Evolutionary conservation across 2,113 vertebrate species (phyloP), one percentile per base, ranked within the genome.

Genomic region (Bos javanicus): DNA sequence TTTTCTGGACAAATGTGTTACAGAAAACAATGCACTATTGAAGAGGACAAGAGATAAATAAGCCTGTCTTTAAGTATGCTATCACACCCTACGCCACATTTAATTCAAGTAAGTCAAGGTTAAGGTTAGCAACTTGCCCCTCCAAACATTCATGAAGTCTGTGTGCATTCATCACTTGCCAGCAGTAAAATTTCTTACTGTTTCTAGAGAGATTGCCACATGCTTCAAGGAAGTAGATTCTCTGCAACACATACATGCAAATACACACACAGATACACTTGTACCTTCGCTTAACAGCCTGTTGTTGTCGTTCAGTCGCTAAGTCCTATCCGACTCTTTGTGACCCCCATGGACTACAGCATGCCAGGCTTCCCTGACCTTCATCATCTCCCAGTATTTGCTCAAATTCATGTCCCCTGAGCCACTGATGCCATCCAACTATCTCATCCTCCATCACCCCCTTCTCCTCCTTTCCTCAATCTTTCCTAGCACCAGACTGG

Each of bases 1-100:
- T 90, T 92, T 97, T 74, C 39, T 78, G 85, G 87, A 89, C 71
- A 93, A 95, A 83, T 57, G 57, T 8, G n/a, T 62, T 90, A 83
- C 13, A 60, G 52, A 74, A 84, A 93, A 48, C 56, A 87, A 30
- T 46, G 14, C 50, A 15, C n/a, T 52, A 13, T 2, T 90, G 78
- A 92, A 67, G 12, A 30, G 57, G 30, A 28, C 25, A 81, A 90
- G 76, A 93, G 87, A 87, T 84, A 90, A 94, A 86, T 39, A 46
- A 36, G 62, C 11, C 50, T 62, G 57, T 57, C 84, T 96, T 57
- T 46, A 48, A 64, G 43, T 33, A 43, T 2, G 8, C 59, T 85
- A 46, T 62, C 56, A 78, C 0, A 76, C 33, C 39, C 64, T 76
- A 19, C 1, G 62, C 19, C 36, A 74, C 19, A 43, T 67, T 93